Conservation (phyloP, 2,113 vertebrate genomes). For the Xerus inauris region DNA sequence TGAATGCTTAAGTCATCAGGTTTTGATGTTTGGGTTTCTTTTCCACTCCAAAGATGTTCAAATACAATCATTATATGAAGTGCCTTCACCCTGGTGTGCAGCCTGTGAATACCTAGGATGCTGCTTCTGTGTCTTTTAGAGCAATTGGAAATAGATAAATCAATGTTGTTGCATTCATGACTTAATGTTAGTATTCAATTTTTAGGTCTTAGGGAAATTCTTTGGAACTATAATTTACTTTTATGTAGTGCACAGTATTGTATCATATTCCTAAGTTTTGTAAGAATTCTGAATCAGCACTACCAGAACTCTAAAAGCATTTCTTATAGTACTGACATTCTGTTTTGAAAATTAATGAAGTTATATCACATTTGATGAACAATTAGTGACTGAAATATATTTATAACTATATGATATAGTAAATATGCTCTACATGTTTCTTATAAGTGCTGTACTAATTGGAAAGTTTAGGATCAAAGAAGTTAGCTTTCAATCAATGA, state of each 20-base stretch:
- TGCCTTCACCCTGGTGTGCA: neutral
- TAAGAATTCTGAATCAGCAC: constrained; percentile 78
- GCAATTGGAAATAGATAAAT: constrained; percentile 20
- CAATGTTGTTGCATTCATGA: neutral
- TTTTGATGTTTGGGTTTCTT: constrained; percentile 14
- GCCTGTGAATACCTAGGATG: constrained; percentile 14
- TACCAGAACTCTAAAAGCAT: constrained; percentile 63
- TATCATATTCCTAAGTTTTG: constrained; percentile 33
- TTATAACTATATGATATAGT: constrained; percentile 36
- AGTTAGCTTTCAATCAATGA: neutral
- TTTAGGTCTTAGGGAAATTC: neutral
- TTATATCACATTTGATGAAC: constrained; percentile 37
- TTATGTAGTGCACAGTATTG: constrained; percentile 31
- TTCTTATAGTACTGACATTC: constrained; percentile 33
- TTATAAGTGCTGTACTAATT: constrained; percentile 41
- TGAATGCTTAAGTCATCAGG: constrained; percentile 52
- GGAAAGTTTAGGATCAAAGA: constrained; percentile 57
- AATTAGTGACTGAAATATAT: constrained; percentile 33
- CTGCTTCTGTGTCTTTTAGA: constrained; percentile 42
- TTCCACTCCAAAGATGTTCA: neutral
- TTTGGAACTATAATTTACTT: constrained; percentile 42
- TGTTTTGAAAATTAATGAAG: constrained; percentile 62
- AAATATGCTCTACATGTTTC: neutral
- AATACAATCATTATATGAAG: neutral
- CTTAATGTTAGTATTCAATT: constrained; percentile 52